These are phyloP conservation scores for Geococcyx californianus DNA, from an alignment of 2,113 vertebrate species.

Conservation along the genomic window DNA sequence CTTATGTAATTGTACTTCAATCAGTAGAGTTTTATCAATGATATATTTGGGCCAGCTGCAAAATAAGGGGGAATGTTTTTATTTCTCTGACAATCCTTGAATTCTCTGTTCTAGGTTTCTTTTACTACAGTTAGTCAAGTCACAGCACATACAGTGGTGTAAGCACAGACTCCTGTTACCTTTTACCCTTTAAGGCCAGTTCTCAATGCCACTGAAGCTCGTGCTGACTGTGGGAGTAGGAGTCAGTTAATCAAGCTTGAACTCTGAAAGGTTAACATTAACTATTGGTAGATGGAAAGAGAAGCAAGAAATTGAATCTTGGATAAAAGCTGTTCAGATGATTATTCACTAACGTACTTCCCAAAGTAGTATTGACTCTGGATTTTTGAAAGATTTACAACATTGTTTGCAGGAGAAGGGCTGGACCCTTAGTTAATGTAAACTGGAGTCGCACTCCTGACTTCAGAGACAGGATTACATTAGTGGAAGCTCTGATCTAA, in stretches of 20 bases:
- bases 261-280: neutral
- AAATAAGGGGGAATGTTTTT: neutral
- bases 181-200: neutral
- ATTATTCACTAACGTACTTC: neutral
- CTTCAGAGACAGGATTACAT: neutral
- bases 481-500: neutral
- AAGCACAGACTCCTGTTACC: neutral
- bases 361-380: neutral
- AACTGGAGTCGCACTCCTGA: neutral
- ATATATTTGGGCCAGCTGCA: neutral
- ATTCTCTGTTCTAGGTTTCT: neutral
- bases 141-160: rapidly evolving
- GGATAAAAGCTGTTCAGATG: neutral
- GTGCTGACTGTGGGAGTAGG: neutral
- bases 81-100: neutral
- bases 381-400: neutral
- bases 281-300: neutral
- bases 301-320: neutral
- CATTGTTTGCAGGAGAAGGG: neutral
- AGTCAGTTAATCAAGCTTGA: neutral
- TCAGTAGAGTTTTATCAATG: neutral
- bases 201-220: neutral
- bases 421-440: neutral
- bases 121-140: neutral
- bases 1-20: neutral